These are phyloP conservation scores for Hecatera dysodea DNA, from an alignment of 2,888 invertebrate species.

Conservation along the genomic window DNA sequence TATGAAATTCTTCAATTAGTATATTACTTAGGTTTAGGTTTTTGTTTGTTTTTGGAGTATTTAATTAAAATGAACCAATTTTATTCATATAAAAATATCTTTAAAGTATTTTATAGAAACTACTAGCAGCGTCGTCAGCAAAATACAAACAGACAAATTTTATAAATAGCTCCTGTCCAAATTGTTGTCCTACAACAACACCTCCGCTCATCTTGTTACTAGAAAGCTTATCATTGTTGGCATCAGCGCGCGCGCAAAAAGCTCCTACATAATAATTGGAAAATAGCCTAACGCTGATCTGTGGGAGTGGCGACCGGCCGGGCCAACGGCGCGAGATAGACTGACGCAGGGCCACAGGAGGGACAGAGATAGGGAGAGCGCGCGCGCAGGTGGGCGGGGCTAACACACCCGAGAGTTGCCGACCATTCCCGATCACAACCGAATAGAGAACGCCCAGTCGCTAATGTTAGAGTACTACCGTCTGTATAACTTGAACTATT, in stretches of 20 bases:
- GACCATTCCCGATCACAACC: slow-evolving; percentile 80
- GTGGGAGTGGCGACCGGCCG: slow-evolving; percentile 82
- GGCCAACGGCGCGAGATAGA: slow-evolving; percentile 75
- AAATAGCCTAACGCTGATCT: slow-evolving; percentile 82
- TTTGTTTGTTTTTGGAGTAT: neutral
- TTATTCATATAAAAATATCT: neutral
- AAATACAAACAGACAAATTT: slow-evolving; percentile 35
- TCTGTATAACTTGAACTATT: slow-evolving; percentile 76
- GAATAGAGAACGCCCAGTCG: slow-evolving; percentile 86
- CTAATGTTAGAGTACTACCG: slow-evolving; percentile 72
- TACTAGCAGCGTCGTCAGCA: neutral
- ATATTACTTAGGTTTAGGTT: neutral
- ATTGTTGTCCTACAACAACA: slow-evolving; percentile 71
- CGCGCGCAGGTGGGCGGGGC: slow-evolving; percentile 81
- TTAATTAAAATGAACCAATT: neutral
- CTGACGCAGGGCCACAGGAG: slow-evolving; percentile 62
- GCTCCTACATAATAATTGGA: slow-evolving; percentile 88
- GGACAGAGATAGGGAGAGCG: slow-evolving; percentile 75
- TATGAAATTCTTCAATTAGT: no score
- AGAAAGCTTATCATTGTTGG: slow-evolving; percentile 86
- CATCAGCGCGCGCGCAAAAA: slow-evolving; percentile 85
- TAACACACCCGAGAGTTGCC: slow-evolving; percentile 77
- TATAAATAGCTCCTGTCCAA: slow-evolving; percentile 41
- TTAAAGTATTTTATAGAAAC: neutral
- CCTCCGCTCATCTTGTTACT: slow-evolving; percentile 75